These are phyloP conservation scores for Drosophila differens DNA, from an alignment of 2,888 invertebrate species.

Conservation along the genomic window DNA sequence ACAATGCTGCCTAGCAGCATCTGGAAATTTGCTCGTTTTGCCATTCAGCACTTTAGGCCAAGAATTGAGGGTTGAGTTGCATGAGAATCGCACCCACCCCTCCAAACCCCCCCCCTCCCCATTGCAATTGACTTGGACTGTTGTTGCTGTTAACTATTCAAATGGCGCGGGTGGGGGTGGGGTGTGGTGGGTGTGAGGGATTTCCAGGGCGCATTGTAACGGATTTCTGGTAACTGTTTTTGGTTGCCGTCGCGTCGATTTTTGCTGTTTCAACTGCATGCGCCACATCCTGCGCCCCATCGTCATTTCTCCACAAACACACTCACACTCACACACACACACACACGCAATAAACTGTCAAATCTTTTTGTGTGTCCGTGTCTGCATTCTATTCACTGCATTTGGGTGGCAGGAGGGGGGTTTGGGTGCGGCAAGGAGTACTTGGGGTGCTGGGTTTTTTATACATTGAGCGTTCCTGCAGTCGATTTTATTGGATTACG, in stretches of 20 bases:
- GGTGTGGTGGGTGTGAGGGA: neutral
- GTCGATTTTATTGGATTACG: conserved; percentile 80
- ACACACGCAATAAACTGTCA: conserved; percentile 69
- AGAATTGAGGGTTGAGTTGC: conserved; percentile 55
- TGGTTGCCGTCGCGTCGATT: conserved; percentile 61
- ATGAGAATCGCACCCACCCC: neutral
- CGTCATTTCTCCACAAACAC: neutral
- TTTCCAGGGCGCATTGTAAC: conserved; percentile 59
- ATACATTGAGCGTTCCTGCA: conserved; percentile 59
- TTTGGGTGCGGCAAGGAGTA: neutral
- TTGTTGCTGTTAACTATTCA: conserved; percentile 49
- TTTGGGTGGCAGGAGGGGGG: neutral
- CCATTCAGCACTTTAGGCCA: conserved; percentile 80
- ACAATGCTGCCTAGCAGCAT: conserved; percentile 77
- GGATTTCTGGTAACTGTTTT: conserved; percentile 68
- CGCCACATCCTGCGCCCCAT: conserved; percentile 5
- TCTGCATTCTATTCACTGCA: conserved; percentile 20
- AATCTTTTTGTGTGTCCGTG: conserved; percentile 60
- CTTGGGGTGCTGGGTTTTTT: neutral
- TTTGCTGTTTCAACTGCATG: conserved; percentile 51
- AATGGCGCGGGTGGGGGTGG: neutral
- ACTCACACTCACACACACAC: neutral
- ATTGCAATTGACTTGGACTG: conserved; percentile 61
- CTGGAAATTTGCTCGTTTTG: conserved; percentile 70
- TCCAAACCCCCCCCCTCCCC: neutral